Conservation (phyloP, 2,797 vertebrate species). For the Dermochelys coriacea region DNA sequence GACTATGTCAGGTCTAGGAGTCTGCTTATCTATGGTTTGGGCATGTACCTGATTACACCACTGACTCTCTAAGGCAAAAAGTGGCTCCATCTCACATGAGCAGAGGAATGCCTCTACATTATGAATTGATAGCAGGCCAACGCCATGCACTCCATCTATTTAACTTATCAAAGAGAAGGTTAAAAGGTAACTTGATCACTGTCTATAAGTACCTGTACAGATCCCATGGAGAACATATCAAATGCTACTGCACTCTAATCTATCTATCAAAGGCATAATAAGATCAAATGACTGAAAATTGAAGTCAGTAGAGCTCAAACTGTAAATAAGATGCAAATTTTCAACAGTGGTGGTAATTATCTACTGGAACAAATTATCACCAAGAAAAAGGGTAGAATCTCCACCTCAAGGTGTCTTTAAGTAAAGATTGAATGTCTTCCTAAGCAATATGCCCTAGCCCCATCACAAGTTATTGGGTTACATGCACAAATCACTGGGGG, state of each 20-base stretch:
- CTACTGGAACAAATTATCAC: not conserved
- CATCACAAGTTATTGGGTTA: not conserved
- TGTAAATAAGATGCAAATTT: fast-evolving
- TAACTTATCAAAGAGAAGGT: not conserved
- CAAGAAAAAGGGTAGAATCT: not conserved
- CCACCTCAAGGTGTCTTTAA: not conserved
- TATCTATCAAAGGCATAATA: fast-evolving
- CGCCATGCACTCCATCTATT: fast-evolving
- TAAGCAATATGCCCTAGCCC: not conserved
- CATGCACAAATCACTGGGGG: not conserved
- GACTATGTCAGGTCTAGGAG: not conserved
- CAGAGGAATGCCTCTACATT: not conserved
- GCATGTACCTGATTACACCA: not conserved
- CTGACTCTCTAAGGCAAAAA: fast-evolving
- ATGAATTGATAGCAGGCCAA: not conserved
- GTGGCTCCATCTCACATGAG: fast-evolving
- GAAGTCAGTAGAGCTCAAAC: not conserved
- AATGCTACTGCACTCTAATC: fast-evolving
- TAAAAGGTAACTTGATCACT: fast-evolving
- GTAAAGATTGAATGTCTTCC: fast-evolving
- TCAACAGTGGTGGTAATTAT: fast-evolving
- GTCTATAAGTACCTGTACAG: not conserved
- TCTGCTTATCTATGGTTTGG: not conserved
- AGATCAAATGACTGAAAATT: not conserved
- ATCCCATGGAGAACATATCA: fast-evolving